Base-by-base conservation (phyloP, 2,113 vertebrate species). In the Amazona vittata region DNA sequence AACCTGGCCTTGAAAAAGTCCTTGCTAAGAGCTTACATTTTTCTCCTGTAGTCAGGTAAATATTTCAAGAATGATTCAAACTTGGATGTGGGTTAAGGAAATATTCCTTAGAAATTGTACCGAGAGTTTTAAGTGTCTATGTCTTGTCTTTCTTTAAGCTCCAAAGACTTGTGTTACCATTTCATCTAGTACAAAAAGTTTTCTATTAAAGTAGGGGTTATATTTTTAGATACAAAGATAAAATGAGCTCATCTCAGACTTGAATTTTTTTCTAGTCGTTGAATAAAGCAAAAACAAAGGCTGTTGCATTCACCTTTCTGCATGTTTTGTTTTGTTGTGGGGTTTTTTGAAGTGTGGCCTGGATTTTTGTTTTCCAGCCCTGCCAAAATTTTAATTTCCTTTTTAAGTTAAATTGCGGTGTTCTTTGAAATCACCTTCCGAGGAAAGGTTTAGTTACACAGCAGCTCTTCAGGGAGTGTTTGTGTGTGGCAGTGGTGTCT, bases 261-360 rank as follows among this genome's bases (percentile, higher is more conserved):
- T 75, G 73, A 64, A 46, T 0, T 49, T 90, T 87, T 94, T 93
- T 96, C 67, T 95, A 83, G 68, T 90, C 39, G 10, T 52, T 81
- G 93, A 93, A 90, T 74, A 96, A 94, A 96, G 94, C 73, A 96
- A 90, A 95, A 86, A 71, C 64, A 65, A 89, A 93, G 62, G 73
- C 88, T 78, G 35, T 89, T 96, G 82, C 37, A 31, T 86, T 94
- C 76, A 89, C 73, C 73, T 89, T 94, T 69, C 47, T 90, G 21
- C 35, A 20, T 93, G 69, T 75, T 95, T 89, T 96, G 44, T 83
- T 95, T 94, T 91, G 86, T 90, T 92, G 62, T 90, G 82, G 46
- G 26, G 5, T 71, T 90, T 89, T 96, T 96, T 94, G 90, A 96
- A 93, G 87, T 59, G 18, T 88, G 89, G 85, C 93, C 92, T 96